Percentiles rank a stretch among this genome's conserved stretches.
phyloP scores from a whole-genome alignment of 1,140 invertebrate species.

The Sarcophaga peregrina region DNA sequence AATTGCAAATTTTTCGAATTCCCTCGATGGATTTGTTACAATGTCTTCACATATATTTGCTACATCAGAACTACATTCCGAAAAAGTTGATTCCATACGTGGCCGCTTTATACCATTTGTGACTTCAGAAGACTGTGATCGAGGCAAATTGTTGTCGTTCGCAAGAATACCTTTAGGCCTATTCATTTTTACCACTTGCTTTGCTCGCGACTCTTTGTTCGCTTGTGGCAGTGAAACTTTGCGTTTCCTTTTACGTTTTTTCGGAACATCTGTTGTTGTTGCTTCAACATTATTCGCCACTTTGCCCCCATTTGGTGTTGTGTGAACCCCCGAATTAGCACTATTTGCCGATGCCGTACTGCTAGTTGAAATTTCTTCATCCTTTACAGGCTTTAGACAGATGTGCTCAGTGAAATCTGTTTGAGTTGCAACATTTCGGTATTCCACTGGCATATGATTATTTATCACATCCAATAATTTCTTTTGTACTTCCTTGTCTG shows the following conservation, averaged over 20 bases:
- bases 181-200: conserved; percentile 47
- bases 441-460: conserved; percentile 19
- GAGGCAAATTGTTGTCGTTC: too few species aligned
- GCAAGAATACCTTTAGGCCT: conserved; percentile 29
- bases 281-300: background rate
- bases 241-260: conserved; percentile 58
- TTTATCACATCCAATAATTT: conserved; percentile 50
- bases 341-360: background rate
- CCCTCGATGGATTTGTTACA: background rate
- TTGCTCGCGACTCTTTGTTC: conserved; percentile 56
- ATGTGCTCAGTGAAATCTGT: conserved; percentile 21
- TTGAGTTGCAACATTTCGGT: conserved; percentile 15
- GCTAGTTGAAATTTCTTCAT: background rate
- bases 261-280: conserved; percentile 25
- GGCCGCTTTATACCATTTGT: background rate
- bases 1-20: background rate
- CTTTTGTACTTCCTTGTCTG: conserved; percentile 59
- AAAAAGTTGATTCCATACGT: background rate
- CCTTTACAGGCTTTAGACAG: too few species aligned
- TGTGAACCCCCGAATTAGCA: background rate
- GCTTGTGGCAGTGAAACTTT: conserved; percentile 59
- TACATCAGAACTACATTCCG: background rate
- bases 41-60: background rate
- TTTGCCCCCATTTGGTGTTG: background rate
- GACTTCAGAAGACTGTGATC: background rate